Base-by-base conservation (phyloP, 2,888 invertebrate genomes). In the Cybosia mesomella region DNA sequence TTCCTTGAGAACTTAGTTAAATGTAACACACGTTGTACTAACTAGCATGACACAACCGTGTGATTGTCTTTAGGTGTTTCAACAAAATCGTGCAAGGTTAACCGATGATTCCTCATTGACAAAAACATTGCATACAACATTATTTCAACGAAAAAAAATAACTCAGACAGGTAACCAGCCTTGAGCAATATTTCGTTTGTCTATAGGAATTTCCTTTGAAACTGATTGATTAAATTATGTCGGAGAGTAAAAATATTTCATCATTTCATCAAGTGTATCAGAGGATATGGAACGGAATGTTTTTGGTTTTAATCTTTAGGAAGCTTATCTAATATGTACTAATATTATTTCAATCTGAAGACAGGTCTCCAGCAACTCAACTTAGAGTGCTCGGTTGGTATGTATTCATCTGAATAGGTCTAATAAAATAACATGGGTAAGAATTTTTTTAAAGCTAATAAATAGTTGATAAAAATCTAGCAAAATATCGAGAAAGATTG, bases 401-500 rank as follows among this genome's bases (percentile, higher is more conserved):
- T n/a, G n/a, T n/a, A 18, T 43, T 0, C 7, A 43, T 18, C 18
- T 21, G 55, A 22, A 63, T 11, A 63, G 13, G 54, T 54, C n/a
- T 7, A 22, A 57, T 53, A 65, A 24, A 53, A 66, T 18, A 58
- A 68, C 63, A 58, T 64, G 13, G 34, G 57, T 68, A 71, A 63
- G 24, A 58, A 53, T 70, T 70, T 57, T 18, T 34, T 43, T 57
- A 67, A 69, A 58, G 62, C 69, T 66, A 73, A 64, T 67, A 68
- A 72, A 57, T 72, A 68, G 73, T 71, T 64, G 73, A 64, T 53
- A 72, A 79, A 78, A 74, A 67, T 77, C 70, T 55, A 61, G 68
- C 64, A 77, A 78, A 86, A 79, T 78, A 83, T 83, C 75, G 76
- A 79, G 80, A 81, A 83, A 82, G 82, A 81, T 83, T 83, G 80